Evolutionary conservation across 2,888 invertebrate species (phyloP).

Genomic region (Cetonia aurata): DNA sequence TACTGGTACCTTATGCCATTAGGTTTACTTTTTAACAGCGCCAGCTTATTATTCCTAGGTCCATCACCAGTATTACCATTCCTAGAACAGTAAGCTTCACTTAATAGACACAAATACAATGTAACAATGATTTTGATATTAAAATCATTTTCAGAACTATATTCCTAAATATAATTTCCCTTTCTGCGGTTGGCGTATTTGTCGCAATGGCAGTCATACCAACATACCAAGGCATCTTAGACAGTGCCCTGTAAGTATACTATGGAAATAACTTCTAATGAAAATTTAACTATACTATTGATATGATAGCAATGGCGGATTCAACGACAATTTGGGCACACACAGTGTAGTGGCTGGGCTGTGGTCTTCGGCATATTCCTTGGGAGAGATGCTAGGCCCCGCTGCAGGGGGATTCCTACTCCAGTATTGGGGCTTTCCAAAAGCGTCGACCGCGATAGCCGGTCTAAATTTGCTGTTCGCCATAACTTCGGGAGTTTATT

Average conservation of each 20-base stretch:
- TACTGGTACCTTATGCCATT: conserved; percentile 81
- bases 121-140: neutral
- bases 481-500: conserved; percentile 42
- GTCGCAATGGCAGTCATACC: conserved; percentile 79
- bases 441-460: conserved; percentile 76
- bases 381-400: conserved; percentile 79
- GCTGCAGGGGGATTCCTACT: conserved; percentile 75
- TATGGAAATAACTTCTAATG: neutral
- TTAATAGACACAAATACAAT: neutral
- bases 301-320: conserved; percentile 72
- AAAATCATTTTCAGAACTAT: conserved; percentile 68
- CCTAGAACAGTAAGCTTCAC: conserved; percentile 69
- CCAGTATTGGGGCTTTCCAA: conserved; percentile 75
- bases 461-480: conserved; percentile 71
- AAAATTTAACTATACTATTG: conserved; percentile 54
- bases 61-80: conserved; percentile 74
- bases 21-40: conserved; percentile 73
- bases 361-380: conserved; percentile 81
- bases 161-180: conserved; percentile 75
- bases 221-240: conserved; percentile 79
- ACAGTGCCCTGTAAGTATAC: conserved; percentile 77
- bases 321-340: conserved; percentile 75
- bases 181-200: conserved; percentile 77
- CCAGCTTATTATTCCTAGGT: conserved; percentile 75
- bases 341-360: conserved; percentile 82